These are phyloP conservation scores for Lasioglossum pauxillum DNA, from an alignment of 2,888 invertebrate genomes.

Conservation along the genomic window DNA sequence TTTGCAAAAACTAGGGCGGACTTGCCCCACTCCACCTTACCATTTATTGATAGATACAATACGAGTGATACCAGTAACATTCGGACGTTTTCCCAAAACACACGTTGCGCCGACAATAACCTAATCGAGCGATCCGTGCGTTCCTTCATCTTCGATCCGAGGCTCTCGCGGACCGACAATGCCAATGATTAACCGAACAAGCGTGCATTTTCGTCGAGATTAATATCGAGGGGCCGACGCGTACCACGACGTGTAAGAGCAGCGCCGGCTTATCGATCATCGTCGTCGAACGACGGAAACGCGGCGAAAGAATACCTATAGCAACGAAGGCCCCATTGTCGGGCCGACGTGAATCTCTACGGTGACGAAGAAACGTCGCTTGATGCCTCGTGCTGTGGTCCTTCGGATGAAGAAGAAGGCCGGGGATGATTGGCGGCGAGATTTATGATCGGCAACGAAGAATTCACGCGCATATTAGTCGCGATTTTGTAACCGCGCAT, in stretches of 20 bases:
- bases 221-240: slow-evolving; percentile 48
- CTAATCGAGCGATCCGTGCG: slow-evolving; percentile 32
- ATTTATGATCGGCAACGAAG: slow-evolving; percentile 76
- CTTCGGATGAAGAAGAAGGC: slow-evolving; percentile 35
- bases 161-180: slow-evolving; percentile 63
- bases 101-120: slow-evolving; percentile 11
- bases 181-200: slow-evolving; percentile 57
- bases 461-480: slow-evolving; percentile 59
- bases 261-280: slow-evolving; percentile 62
- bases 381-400: slow-evolving; percentile 46
- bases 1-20: too few relatives aligned
- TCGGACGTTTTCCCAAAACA: slow-evolving; percentile 16
- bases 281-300: slow-evolving; percentile 62
- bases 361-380: slow-evolving; percentile 66
- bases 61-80: neutral
- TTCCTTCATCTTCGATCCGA: slow-evolving; percentile 28
- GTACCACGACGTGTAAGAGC: slow-evolving; percentile 8
- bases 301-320: slow-evolving; percentile 55
- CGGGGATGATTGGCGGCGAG: slow-evolving; percentile 77
- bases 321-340: slow-evolving; percentile 62
- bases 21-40: too few relatives aligned
- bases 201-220: slow-evolving; percentile 50
- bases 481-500: slow-evolving; percentile 41
- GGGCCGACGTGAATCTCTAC: slow-evolving; percentile 40
- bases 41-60: neutral